phyloP scores from a whole-genome alignment of 2,113 vertebrate genomes.

The Apteryx mantelli region DNA sequence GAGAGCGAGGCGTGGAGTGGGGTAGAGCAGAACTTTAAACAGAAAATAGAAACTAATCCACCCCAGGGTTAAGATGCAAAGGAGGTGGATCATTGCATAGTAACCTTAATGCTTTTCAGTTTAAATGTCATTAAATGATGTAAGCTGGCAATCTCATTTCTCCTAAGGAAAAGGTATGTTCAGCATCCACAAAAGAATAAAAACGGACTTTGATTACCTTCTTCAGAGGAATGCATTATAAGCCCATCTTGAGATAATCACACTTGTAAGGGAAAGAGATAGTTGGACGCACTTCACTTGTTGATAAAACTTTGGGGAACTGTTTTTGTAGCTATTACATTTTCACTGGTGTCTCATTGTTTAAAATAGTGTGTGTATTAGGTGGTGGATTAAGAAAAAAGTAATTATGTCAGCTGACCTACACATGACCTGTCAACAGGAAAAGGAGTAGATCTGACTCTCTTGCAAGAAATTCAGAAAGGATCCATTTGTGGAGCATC shows the following conservation, averaged over 20 bases:
- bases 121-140: conserved; percentile 44
- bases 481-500: conserved; percentile 11
- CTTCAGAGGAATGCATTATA: conserved; percentile 46
- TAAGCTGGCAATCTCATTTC: conserved; percentile 35
- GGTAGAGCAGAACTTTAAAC: conserved; percentile 43
- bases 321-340: conserved; percentile 34
- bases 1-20: conserved; percentile 33
- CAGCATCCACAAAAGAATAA: conserved; percentile 32
- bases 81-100: conserved; percentile 24
- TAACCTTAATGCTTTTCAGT: conserved; percentile 49
- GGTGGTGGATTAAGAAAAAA: neutral
- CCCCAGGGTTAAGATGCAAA: conserved; percentile 53
- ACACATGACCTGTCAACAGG: neutral
- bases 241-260: conserved; percentile 15
- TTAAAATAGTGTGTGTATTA: neutral
- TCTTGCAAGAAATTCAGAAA: conserved; percentile 4
- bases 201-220: conserved; percentile 37
- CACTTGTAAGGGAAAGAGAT: conserved; percentile 24
- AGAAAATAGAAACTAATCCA: conserved; percentile 69
- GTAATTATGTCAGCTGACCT: neutral
- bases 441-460: neutral
- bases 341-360: conserved; percentile 1
- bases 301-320: conserved; percentile 35
- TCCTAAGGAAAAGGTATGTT: conserved; percentile 42
- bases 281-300: conserved; percentile 4